Evolutionary conservation across 2,113 vertebrate species (phyloP).

Genomic region (Gopherus flavomarginatus): DNA sequence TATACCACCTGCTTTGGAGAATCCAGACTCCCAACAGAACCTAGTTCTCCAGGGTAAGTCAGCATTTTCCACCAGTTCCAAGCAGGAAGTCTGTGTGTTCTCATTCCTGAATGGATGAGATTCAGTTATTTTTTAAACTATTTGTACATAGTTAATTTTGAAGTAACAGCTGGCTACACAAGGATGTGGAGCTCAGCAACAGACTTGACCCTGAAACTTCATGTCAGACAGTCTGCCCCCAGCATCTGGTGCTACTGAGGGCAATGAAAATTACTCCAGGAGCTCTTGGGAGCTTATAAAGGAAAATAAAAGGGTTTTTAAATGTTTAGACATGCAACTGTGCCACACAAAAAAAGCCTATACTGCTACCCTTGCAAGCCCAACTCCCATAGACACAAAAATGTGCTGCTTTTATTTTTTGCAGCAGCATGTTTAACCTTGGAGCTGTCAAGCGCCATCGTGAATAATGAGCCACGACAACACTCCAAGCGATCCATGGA

Average conservation of each 20-base stretch:
- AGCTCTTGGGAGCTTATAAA: not conserved
- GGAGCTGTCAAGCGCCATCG: conserved; percentile 68
- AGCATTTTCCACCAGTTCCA: not conserved
- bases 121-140: not conserved
- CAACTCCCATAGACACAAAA: conserved; percentile 31
- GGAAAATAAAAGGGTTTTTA: not conserved
- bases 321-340: not conserved
- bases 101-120: not conserved
- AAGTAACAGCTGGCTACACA: not conserved
- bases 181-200: not conserved
- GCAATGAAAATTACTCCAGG: not conserved
- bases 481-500: conserved; percentile 57
- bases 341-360: conserved; percentile 29
- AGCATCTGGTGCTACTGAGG: not conserved
- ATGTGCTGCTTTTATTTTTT: not conserved
- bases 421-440: conserved; percentile 65
- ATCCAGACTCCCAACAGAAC: not conserved
- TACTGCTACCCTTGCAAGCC: conserved; percentile 13
- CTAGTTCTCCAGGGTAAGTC: not conserved
- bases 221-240: not conserved
- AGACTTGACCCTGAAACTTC: not conserved
- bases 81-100: rapidly evolving
- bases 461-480: conserved; percentile 74
- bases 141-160: not conserved
- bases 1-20: not conserved